Evolutionary conservation across 2,888 invertebrate species (phyloP).

Genomic region (Polietes domitor): DNA sequence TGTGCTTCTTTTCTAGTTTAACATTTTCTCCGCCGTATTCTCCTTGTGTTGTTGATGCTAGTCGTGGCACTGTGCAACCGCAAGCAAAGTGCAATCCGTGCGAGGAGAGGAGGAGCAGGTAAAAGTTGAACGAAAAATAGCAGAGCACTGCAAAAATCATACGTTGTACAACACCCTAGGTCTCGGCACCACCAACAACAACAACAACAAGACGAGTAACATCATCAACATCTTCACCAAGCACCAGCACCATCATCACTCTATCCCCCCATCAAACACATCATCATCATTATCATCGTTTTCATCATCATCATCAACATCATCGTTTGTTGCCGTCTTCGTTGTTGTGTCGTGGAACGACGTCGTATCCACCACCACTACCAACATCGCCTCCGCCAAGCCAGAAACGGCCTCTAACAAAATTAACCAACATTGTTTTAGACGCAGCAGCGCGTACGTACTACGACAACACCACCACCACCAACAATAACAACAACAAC

Average conservation of each 20-base stretch:
- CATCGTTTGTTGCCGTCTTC: slow-evolving; percentile 24
- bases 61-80: slow-evolving; percentile 5
- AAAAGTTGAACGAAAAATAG: slow-evolving; percentile 13
- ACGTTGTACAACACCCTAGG: background rate
- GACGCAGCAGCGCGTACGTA: background rate
- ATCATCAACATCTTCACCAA: background rate
- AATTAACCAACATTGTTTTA: slow-evolving; percentile 32
- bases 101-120: background rate
- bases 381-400: background rate
- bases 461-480: slow-evolving; percentile 36
- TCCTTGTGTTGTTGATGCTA: slow-evolving; percentile 17
- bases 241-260: background rate
- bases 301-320: slow-evolving; percentile 23
- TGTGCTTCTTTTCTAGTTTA: background rate
- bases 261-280: background rate
- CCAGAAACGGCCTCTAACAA: slow-evolving; percentile 23
- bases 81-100: slow-evolving; percentile 17
- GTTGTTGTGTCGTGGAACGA: background rate
- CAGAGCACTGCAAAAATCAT: slow-evolving; percentile 14
- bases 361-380: slow-evolving; percentile 1
- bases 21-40: slow-evolving; percentile 13
- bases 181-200: slow-evolving; percentile 3
- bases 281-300: background rate
- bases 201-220: background rate
- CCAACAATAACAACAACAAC: slow-evolving; percentile 10